Evolutionary conservation across 2,797 vertebrate species (phyloP), one percentile per base, ranked within the genome.

Genomic region (Sebastes goodei): DNA sequence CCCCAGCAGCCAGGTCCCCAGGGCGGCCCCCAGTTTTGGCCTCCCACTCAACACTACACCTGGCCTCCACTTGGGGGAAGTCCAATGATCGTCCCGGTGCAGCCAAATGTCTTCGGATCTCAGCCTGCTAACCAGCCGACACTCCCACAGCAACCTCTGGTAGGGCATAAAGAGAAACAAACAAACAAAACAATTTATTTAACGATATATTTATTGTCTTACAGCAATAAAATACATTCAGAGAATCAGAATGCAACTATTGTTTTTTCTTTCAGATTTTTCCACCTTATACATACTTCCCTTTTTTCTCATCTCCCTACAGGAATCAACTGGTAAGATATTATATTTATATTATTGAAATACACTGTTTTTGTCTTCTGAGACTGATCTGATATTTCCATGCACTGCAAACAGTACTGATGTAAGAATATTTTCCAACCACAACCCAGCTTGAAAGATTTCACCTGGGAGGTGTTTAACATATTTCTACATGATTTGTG

Each of bases 281-380:
- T 46, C 69, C 90, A 35, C 53, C 86, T 14, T 90, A 91, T 53
- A 82, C 80, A 69, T 91, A 89, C 56, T 25, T 89, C 27, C 90
- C 91, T 15, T 1, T 89, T 25, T 76, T 90, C 6, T 69, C 87
- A 42, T 65, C 90, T 20, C 78, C 72, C 25, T 82, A 88, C 32
- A 61, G 49, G 6, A 92, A 90, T 76, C 89, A 93, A 23, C 35
- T 71, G 92, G 93, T 95, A 88, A 92, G 88, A 79, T 56, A 30
- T 66, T 23, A 55, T 66, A 5, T 29, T 11, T 21, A 4, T 20
- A 20, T 38, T 4, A 42, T 2, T 25, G 5, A 74, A 74, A 72
- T 4, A 38, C 0, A 32, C 12, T 46, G 21, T 73, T 4, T 71
- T 10, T 82, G 6, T 82, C 66, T 33, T 74, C 55, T 59, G 12